Evolutionary conservation across 1,140 invertebrate genomes (phyloP).

Genomic region (Platorchestia sp.): DNA sequence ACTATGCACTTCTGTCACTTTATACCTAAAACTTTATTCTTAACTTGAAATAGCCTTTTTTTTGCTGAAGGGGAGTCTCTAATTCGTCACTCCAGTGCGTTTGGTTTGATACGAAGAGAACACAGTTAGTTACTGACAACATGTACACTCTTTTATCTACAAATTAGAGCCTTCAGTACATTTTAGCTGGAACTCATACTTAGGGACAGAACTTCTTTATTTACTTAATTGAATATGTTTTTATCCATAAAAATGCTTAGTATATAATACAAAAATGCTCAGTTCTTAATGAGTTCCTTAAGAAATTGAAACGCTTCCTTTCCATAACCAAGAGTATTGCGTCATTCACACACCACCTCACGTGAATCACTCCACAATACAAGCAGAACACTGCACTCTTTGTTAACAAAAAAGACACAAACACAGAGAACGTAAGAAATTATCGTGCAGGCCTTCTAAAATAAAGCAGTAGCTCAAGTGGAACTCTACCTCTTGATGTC

Average conservation of each 20-base stretch:
- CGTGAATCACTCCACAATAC: background rate
- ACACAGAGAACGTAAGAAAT: background rate
- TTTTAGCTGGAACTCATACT: background rate
- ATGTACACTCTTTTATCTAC: background rate
- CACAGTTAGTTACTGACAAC: background rate
- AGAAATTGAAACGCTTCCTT: background rate
- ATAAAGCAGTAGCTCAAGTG: background rate
- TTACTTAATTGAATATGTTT: background rate
- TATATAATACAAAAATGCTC: too few relatives aligned
- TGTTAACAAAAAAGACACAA: background rate
- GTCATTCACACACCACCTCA: background rate
- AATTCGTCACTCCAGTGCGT: background rate
- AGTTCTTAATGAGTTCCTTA: background rate
- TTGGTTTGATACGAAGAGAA: background rate
- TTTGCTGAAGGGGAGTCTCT: background rate
- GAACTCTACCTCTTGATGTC: conserved; percentile 67
- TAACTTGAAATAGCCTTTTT: background rate
- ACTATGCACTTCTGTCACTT: background rate
- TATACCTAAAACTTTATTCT: background rate
- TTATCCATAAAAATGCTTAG: background rate
- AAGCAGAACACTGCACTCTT: background rate
- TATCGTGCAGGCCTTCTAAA: background rate
- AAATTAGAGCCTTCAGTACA: background rate
- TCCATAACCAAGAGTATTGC: background rate
- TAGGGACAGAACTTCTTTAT: background rate